phyloP scores from a whole-genome alignment of 2,888 invertebrate species.

The Microplitis deprimator region DNA sequence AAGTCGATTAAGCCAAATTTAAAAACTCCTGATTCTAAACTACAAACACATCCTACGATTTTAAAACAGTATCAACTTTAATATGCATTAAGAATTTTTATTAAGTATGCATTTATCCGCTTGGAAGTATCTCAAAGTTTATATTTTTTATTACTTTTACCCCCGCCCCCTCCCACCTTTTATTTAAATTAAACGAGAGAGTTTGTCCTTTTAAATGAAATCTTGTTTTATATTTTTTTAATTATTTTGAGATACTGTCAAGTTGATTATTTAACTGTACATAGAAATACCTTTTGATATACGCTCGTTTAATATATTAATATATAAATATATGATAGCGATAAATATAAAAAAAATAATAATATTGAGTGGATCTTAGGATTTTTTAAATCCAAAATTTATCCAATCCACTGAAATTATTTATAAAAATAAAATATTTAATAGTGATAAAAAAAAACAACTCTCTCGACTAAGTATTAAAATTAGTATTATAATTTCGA shows the following conservation, averaged over 20 bases:
- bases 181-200: not conserved
- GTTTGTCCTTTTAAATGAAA: not conserved
- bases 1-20: slow-evolving; percentile 32
- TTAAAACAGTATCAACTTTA: slow-evolving; percentile 54
- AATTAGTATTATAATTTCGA: slow-evolving; percentile 28
- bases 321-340: not conserved
- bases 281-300: slow-evolving; percentile 64
- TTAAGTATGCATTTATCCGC: slow-evolving; percentile 59
- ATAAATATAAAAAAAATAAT: not conserved
- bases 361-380: not conserved
- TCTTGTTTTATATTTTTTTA: not conserved
- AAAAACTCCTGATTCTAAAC: slow-evolving; percentile 36
- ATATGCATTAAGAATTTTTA: slow-evolving; percentile 65
- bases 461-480: slow-evolving; percentile 28
- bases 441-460: slow-evolving; percentile 1
- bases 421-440: not conserved
- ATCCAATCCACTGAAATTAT: no score
- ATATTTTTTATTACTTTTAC: slow-evolving; percentile 17
- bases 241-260: slow-evolving; percentile 44
- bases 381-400: no score
- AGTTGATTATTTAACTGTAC: slow-evolving; percentile 56
- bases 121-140: slow-evolving; percentile 48
- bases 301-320: slow-evolving; percentile 47
- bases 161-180: not conserved
- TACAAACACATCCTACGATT: not conserved